phyloP scores from a whole-genome alignment of 2,888 invertebrate species.

The Ophion slaviceki region DNA sequence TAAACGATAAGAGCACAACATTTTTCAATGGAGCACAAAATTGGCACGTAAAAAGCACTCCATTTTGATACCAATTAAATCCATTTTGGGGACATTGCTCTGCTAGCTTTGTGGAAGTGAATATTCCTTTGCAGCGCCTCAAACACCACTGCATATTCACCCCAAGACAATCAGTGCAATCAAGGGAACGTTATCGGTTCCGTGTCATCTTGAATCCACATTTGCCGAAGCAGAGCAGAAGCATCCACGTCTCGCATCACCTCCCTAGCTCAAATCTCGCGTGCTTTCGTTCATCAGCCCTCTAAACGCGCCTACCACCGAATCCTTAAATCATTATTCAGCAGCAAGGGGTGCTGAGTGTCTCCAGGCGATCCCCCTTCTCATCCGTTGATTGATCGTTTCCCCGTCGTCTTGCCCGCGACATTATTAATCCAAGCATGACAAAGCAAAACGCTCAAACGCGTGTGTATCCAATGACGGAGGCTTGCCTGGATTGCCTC shows the following conservation, averaged over 20 bases:
- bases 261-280: background rate
- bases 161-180: slow-evolving; percentile 50
- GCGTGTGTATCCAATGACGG: background rate
- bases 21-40: too few species aligned
- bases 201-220: slow-evolving; percentile 13
- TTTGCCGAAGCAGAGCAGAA: slow-evolving; percentile 1
- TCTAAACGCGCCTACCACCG: background rate
- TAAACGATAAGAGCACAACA: too few species aligned
- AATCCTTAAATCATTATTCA: slow-evolving; percentile 8
- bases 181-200: slow-evolving; percentile 26
- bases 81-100: too few species aligned
- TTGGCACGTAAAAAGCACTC: too few species aligned
- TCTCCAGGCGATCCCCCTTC: slow-evolving; percentile 2
- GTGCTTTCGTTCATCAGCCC: background rate
- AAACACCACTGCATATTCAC: background rate
- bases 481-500: background rate
- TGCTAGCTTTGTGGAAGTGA: too few species aligned
- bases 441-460: slow-evolving; percentile 16
- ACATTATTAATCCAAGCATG: slow-evolving; percentile 49
- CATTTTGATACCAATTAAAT: too few species aligned
- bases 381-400: slow-evolving; percentile 56
- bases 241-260: background rate
- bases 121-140: too few species aligned
- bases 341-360: slow-evolving; percentile 3
- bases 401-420: background rate